These are phyloP conservation scores for Pao palembangensis DNA, from an alignment of 2,113 vertebrate genomes.

Conservation along the genomic window DNA sequence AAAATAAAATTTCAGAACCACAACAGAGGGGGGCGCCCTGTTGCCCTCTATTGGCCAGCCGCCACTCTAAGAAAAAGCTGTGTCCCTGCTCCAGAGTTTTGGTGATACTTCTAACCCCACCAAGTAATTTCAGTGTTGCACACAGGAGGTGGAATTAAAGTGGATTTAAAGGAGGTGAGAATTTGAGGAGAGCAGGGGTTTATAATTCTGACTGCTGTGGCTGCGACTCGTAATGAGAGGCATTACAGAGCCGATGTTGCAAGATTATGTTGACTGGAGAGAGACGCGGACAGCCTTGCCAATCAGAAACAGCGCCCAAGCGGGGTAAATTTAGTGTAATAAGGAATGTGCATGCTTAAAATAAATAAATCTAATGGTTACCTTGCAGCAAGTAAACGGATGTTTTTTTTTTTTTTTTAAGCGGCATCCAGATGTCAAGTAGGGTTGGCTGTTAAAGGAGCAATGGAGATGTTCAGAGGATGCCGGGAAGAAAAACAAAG, in stretches of 20 bases:
- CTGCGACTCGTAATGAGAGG: slow-evolving; percentile 68
- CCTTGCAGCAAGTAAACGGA: too few species aligned
- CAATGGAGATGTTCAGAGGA: neutral
- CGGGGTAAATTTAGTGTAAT: too few species aligned
- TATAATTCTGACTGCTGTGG: slow-evolving; percentile 67
- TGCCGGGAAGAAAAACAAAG: neutral
- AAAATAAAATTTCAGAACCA: too few species aligned
- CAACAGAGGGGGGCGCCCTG: too few species aligned
- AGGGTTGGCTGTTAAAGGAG: neutral
- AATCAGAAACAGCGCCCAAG: slow-evolving; percentile 9
- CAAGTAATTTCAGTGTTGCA: slow-evolving; percentile 2
- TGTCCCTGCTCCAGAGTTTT: neutral
- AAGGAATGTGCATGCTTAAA: too few species aligned
- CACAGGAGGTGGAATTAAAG: slow-evolving; percentile 46
- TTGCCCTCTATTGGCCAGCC: too few species aligned
- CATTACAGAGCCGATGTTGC: slow-evolving; percentile 74
- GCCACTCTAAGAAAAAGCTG: neutral
- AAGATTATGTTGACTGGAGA: slow-evolving; percentile 69
- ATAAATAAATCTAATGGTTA: too few species aligned
- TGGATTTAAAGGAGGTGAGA: slow-evolving; percentile 56
- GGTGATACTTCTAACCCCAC: slow-evolving; percentile 19
- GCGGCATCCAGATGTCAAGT: too few species aligned
- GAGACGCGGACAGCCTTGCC: slow-evolving; percentile 43
- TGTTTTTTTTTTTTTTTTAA: too few species aligned
- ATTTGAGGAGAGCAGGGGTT: slow-evolving; percentile 49